phyloP scores from a whole-genome alignment of 2,113 vertebrate species.

The Perca flavescens region DNA sequence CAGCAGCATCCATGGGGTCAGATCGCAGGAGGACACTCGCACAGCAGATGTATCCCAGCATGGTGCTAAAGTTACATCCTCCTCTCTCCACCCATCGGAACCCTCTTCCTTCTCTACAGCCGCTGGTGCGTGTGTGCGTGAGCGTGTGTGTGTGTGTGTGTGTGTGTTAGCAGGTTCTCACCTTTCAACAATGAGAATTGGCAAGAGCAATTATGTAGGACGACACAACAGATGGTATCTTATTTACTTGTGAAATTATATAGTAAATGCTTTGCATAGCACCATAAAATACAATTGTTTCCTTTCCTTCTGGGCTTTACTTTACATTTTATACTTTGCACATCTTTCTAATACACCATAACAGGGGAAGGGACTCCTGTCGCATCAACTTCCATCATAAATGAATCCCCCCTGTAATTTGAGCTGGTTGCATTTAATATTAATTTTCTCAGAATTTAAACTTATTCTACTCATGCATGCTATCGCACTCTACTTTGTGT shows the following conservation, averaged over 20 bases:
- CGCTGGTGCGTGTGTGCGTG: neutral
- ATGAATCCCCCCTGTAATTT: neutral
- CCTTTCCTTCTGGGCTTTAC: neutral
- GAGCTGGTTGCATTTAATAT: slow-evolving; percentile 11
- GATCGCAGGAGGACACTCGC: slow-evolving; percentile 39
- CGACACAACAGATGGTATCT: slow-evolving; percentile 63
- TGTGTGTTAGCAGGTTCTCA: slow-evolving; percentile 58
- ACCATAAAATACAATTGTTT: neutral
- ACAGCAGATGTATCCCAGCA: slow-evolving; percentile 70
- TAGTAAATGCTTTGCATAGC: slow-evolving; percentile 32
- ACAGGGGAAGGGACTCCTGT: neutral
- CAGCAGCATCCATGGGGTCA: slow-evolving; percentile 55
- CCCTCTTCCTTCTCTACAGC: slow-evolving; percentile 32
- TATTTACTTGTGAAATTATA: slow-evolving; percentile 48
- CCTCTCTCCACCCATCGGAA: slow-evolving; percentile 39
- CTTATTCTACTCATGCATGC: neutral
- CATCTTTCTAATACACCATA: neutral
- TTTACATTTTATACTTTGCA: neutral
- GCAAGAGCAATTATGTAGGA: slow-evolving; percentile 54
- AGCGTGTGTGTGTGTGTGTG: slow-evolving; percentile 10
- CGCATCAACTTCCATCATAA: neutral
- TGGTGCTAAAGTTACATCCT: slow-evolving; percentile 62
- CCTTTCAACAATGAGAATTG: slow-evolving; percentile 62
- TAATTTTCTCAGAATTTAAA: neutral
- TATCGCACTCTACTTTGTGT: neutral